These are phyloP conservation scores for Ormyrus thymus DNA, from an alignment of 2,888 invertebrate species.

Conservation along the genomic window DNA sequence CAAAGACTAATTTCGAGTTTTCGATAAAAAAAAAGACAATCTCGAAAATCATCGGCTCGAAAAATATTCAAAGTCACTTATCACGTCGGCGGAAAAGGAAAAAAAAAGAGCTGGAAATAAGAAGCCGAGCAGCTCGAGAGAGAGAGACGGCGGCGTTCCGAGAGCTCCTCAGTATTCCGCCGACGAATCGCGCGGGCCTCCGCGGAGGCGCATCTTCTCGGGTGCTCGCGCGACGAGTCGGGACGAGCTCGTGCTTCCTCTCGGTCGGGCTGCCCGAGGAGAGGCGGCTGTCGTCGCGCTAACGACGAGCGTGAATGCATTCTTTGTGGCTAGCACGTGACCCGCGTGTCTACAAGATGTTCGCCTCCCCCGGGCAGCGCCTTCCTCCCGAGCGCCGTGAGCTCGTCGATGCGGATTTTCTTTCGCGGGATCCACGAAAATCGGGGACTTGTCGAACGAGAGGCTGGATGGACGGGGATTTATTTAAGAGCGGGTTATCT, in stretches of 20 bases:
- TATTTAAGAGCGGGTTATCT: background rate
- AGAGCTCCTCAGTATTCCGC: conserved; percentile 39
- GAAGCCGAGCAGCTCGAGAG: background rate
- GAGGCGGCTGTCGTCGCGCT: conserved; percentile 3
- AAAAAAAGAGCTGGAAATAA: conserved; percentile 13
- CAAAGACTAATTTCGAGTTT: too few relatives aligned
- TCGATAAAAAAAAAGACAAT: background rate
- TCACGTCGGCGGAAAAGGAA: conserved; percentile 42
- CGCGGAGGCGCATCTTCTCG: conserved; percentile 11
- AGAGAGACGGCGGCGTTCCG: background rate
- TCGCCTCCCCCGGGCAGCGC: background rate
- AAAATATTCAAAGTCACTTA: conserved; percentile 23
- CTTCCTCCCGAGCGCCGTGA: too few relatives aligned
- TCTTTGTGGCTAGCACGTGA: conserved; percentile 48
- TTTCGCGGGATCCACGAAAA: too few relatives aligned
- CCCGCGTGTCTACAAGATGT: conserved; percentile 47
- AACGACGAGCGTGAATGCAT: conserved; percentile 46
- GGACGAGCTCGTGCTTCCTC: background rate
- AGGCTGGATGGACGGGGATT: background rate
- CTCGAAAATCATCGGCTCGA: conserved; percentile 23
- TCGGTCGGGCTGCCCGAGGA: background rate
- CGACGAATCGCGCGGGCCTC: conserved; percentile 28
- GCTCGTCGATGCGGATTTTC: too few relatives aligned
- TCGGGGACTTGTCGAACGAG: too few relatives aligned
- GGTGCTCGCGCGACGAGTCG: background rate